These are phyloP conservation scores for Eupithecia vulgata DNA, from an alignment of 2,888 invertebrate genomes.

Conservation along the genomic window DNA sequence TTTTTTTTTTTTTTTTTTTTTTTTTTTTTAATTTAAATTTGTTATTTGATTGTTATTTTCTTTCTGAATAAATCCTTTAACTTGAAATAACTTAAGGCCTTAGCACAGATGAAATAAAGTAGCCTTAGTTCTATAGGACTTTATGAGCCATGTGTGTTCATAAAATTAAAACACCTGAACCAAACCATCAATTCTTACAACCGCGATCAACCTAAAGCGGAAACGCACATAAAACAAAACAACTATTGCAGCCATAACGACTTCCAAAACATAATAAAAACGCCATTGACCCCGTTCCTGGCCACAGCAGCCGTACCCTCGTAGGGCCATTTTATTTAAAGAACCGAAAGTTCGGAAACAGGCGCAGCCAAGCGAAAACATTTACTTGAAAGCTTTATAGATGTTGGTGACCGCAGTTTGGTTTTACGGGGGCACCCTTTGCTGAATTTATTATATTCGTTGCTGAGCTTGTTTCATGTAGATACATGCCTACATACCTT, in stretches of 20 bases:
- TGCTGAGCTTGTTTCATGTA: slow-evolving; percentile 45
- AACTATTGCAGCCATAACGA: slow-evolving; percentile 36
- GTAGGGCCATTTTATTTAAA: slow-evolving; percentile 70
- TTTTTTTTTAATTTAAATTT: too few relatives aligned
- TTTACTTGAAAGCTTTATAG: slow-evolving; percentile 79
- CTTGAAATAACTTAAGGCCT: not conserved
- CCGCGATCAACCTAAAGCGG: slow-evolving; percentile 32
- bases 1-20: too few relatives aligned
- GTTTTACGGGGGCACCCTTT: slow-evolving; percentile 58
- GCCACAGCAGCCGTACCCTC: slow-evolving; percentile 53
- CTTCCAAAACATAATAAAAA: slow-evolving; percentile 40
- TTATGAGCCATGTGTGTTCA: not conserved
- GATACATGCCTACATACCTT: not conserved
- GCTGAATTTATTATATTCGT: slow-evolving; percentile 50
- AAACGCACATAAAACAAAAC: slow-evolving; percentile 37
- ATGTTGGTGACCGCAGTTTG: slow-evolving; percentile 73
- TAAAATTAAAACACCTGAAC: slow-evolving; percentile 1
- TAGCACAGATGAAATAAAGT: too few relatives aligned
- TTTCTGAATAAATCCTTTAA: too few relatives aligned
- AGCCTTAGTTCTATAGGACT: not conserved
- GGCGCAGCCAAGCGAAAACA: slow-evolving; percentile 73
- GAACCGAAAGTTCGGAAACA: slow-evolving; percentile 66
- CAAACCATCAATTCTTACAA: slow-evolving; percentile 15
- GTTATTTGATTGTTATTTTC: too few relatives aligned
- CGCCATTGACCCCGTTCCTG: slow-evolving; percentile 50